Evolutionary conservation across 1,140 invertebrate genomes (phyloP).

Genomic region (Chelonus insularis): DNA sequence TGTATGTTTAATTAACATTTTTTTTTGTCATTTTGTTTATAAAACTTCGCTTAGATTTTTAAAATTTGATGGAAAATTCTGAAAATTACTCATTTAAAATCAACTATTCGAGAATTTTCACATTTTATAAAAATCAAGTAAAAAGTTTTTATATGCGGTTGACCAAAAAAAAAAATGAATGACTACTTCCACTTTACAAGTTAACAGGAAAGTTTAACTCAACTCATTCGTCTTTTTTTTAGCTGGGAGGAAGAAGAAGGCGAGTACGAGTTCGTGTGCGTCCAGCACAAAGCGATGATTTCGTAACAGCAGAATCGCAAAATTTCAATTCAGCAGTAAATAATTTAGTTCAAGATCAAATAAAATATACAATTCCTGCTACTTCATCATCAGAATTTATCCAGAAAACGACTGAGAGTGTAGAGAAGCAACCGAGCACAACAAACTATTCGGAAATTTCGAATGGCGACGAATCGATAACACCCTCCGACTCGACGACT

Average conservation of each 20-base stretch:
- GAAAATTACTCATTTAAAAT: no score
- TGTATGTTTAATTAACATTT: no score
- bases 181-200: not conserved
- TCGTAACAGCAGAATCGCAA: conserved; percentile 53
- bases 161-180: not conserved
- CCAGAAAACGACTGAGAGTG: not conserved
- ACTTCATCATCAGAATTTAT: not conserved
- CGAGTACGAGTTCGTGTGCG: conserved; percentile 49
- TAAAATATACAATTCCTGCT: conserved; percentile 11
- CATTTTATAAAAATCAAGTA: no score
- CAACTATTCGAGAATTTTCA: no score
- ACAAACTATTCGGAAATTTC: not conserved
- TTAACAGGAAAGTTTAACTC: not conserved
- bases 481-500: conserved; percentile 17
- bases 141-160: no score
- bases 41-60: no score
- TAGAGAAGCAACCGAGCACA: conserved; percentile 13
- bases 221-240: not conserved
- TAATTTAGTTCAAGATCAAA: conserved; percentile 38
- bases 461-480: conserved; percentile 14
- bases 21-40: no score
- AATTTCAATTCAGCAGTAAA: conserved; percentile 48
- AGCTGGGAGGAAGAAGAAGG: conserved; percentile 40
- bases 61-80: no score
- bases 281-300: conserved; percentile 44